phyloP scores from a whole-genome alignment of 2,888 invertebrate species.

The Zele albiditarsus region DNA sequence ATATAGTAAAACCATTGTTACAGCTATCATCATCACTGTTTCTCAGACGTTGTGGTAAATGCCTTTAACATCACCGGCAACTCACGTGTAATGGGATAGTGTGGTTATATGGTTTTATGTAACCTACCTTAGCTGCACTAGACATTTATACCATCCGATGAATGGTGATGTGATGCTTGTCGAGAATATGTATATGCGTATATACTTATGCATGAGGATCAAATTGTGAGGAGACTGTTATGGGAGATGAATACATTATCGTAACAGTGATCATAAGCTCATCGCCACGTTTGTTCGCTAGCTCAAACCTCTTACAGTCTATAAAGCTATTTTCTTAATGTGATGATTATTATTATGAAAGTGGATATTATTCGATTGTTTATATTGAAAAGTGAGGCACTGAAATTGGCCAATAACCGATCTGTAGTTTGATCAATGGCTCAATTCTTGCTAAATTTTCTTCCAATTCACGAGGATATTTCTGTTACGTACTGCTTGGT shows the following conservation, averaged over 20 bases:
- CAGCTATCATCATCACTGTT: conserved; percentile 13
- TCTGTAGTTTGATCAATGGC: too few relatives aligned
- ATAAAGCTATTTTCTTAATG: not conserved
- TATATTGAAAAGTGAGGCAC: too few relatives aligned
- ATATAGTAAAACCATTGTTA: conserved; percentile 4
- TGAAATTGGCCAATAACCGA: too few relatives aligned
- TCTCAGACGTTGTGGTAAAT: conserved; percentile 15
- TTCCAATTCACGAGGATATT: too few relatives aligned
- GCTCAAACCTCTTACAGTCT: not conserved
- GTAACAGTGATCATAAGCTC: not conserved
- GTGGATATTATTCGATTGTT: too few relatives aligned
- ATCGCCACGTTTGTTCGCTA: not conserved
- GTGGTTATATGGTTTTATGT: conserved; percentile 15
- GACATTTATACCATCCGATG: not conserved
- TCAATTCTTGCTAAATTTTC: too few relatives aligned
- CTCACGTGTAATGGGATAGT: conserved; percentile 43
- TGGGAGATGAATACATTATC: conserved; percentile 43
- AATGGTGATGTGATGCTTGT: conserved; percentile 16
- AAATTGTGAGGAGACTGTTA: conserved; percentile 37
- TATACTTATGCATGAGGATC: conserved; percentile 30
- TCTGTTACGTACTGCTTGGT: too few relatives aligned
- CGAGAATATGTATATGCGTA: not conserved
- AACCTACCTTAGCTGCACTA: not conserved
- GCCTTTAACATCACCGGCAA: conserved; percentile 24
- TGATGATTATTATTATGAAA: too few relatives aligned